A percentile compares a stretch with the other conserved stretches of the same genome.
These are phyloP conservation scores for Euzetes globulus DNA, from an alignment of 2,888 invertebrate species.

Conservation along the genomic window DNA sequence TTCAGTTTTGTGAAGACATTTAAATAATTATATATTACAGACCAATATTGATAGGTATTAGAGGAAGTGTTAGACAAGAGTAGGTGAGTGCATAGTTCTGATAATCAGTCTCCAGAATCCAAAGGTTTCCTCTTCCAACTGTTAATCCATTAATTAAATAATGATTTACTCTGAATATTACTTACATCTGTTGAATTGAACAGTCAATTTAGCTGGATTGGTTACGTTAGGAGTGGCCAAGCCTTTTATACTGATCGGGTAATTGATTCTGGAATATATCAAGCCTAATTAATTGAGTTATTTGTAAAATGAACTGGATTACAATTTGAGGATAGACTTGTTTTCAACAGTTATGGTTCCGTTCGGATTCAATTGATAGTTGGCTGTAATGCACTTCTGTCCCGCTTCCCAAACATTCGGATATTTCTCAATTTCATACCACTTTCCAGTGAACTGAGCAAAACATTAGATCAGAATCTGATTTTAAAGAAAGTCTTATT, in stretches of 20 bases:
- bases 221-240: constrained; percentile 34
- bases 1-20: too few relatives aligned
- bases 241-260: background rate
- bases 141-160: too few relatives aligned
- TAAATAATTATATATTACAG: background rate
- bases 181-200: constrained; percentile 36
- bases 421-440: constrained; percentile 25
- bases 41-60: constrained; percentile 28
- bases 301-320: background rate
- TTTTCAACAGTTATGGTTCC: constrained; percentile 3
- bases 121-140: constrained; percentile 32
- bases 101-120: constrained; percentile 39
- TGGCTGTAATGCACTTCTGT: constrained; percentile 20
- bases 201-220: constrained; percentile 37
- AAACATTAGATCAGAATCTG: background rate
- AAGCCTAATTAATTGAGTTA: background rate
- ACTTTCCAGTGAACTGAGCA: constrained; percentile 13
- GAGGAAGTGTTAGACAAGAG: constrained; percentile 32
- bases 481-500: background rate
- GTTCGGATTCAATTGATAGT: background rate
- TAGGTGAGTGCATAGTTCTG: constrained; percentile 37
- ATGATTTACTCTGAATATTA: too few relatives aligned
- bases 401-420: background rate
- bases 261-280: background rate
- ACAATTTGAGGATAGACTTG: background rate